phyloP scores from a whole-genome alignment of 2,797 vertebrate species.

The Gila robusta region DNA sequence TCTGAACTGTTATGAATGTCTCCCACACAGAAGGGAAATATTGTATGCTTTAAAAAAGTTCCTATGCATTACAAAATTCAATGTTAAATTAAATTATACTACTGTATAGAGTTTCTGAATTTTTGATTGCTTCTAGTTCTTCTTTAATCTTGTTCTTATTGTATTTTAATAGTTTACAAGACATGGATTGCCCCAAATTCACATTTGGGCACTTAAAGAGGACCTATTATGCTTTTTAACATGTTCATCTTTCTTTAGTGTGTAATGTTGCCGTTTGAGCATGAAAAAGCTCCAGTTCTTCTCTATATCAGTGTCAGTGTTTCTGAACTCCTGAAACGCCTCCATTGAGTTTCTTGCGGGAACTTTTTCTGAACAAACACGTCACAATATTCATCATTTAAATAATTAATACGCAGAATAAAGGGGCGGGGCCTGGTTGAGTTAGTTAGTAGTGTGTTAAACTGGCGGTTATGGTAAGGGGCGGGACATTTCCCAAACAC shows the following conservation, averaged over 20 bases:
- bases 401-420: neutral
- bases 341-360: neutral
- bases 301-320: neutral
- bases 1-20: neutral
- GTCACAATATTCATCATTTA: neutral
- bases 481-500: neutral
- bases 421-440: neutral
- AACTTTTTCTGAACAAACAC: neutral
- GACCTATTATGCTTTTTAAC: neutral
- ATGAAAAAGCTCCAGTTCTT: neutral
- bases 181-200: conserved; percentile 8
- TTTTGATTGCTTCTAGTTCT: conserved; percentile 32
- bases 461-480: fast-evolving
- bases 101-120: conserved; percentile 14
- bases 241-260: neutral
- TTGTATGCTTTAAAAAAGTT: conserved; percentile 2
- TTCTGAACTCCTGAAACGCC: neutral
- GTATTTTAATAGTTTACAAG: conserved; percentile 25
- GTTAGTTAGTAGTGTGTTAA: too few species aligned
- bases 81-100: neutral
- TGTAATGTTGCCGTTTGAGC: neutral
- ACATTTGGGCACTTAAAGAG: neutral
- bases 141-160: conserved; percentile 14
- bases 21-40: neutral
- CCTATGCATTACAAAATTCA: conserved; percentile 25